Percentiles rank a stretch among this genome's conserved stretches.
Evolutionary conservation across 2,888 invertebrate species (phyloP).

Genomic region (Apodemia mormo): DNA sequence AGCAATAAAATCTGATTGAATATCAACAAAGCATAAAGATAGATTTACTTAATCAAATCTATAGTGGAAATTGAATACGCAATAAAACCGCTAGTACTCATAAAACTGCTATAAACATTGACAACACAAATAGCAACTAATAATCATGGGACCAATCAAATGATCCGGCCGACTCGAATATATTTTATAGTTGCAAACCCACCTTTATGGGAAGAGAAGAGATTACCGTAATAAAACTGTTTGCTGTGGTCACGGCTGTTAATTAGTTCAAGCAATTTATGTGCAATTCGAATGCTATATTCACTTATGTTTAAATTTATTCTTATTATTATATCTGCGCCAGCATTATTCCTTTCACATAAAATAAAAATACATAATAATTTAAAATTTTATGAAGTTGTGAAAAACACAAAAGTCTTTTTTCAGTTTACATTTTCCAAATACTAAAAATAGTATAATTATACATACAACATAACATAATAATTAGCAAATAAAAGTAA

Average conservation of each 20-base stretch:
- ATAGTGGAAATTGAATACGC: conserved; percentile 69
- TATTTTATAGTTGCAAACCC: conserved; percentile 51
- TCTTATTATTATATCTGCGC: too few species aligned
- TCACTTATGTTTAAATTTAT: neutral
- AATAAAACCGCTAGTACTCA: conserved; percentile 72
- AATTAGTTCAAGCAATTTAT: conserved; percentile 31
- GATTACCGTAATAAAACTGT: conserved; percentile 74
- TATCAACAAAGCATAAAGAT: conserved; percentile 40
- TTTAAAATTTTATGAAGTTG: too few species aligned
- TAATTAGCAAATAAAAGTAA: too few species aligned
- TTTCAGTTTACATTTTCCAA: too few species aligned
- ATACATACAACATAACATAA: too few species aligned
- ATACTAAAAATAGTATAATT: too few species aligned
- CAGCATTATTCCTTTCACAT: too few species aligned
- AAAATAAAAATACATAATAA: too few species aligned
- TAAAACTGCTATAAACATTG: conserved; percentile 77
- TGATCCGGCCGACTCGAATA: conserved; percentile 52
- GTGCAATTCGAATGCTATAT: neutral
- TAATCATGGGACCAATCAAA: conserved; percentile 72
- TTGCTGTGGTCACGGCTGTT: conserved; percentile 54
- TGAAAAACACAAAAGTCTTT: too few species aligned
- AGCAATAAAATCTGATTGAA: conserved; percentile 11
- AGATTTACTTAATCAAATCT: conserved; percentile 70
- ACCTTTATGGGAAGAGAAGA: conserved; percentile 60
- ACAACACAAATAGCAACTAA: conserved; percentile 77